A percentile compares a stretch with the other conserved stretches of the same genome.
phyloP scores from a whole-genome alignment of 2,888 invertebrate genomes.

The Trissolcus japonicus region DNA sequence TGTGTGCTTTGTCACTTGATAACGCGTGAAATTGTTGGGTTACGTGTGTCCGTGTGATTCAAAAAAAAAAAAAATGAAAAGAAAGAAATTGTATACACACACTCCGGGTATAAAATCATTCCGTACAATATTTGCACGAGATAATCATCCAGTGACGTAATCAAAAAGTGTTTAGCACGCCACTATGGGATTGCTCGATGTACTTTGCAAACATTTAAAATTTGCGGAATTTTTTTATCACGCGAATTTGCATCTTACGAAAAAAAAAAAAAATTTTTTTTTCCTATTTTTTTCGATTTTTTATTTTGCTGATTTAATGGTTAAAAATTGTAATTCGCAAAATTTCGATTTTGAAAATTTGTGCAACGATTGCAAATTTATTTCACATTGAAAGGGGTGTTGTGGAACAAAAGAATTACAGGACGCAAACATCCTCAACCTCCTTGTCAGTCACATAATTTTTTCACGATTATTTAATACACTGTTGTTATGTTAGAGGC shows the following conservation, averaged over 20 bases:
- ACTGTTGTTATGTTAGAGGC: constrained; percentile 31
- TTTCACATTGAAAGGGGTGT: no score
- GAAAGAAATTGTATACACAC: neutral
- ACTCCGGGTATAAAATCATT: constrained; percentile 35
- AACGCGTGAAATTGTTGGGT: constrained; percentile 61
- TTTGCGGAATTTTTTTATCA: no score
- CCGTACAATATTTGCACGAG: constrained; percentile 41
- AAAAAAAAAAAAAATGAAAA: constrained; percentile 25
- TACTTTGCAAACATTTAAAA: neutral
- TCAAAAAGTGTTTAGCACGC: constrained; percentile 26
- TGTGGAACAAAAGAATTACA: no score
- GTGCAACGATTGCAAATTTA: no score
- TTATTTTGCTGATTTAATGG: no score
- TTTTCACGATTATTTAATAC: constrained; percentile 20
- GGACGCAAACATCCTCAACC: no score
- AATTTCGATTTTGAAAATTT: no score
- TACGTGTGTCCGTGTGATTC: constrained; percentile 46
- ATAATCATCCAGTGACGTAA: constrained; percentile 45
- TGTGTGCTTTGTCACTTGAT: constrained; percentile 63
- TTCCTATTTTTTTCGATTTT: no score
- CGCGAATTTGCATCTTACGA: no score
- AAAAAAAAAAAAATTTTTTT: no score
- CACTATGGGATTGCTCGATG: neutral
- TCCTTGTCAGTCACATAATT: constrained; percentile 1
- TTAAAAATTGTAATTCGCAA: no score